Base-by-base conservation (phyloP, 1,140 invertebrate genomes). In the Cotesia glomerata region DNA sequence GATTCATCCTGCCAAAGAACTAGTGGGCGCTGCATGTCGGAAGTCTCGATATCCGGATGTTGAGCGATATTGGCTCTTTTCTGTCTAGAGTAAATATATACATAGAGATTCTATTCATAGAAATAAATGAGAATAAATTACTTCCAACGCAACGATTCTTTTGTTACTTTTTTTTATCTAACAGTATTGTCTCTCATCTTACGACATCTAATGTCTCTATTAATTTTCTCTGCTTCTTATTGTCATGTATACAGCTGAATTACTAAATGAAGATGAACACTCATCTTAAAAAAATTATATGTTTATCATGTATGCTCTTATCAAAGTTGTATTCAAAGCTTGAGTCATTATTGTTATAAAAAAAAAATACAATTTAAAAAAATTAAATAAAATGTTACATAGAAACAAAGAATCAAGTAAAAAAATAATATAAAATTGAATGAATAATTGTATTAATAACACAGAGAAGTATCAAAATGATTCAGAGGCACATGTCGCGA, bases 1-100 rank as follows among this genome's bases (percentile, higher is more conserved):
- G 16, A 67, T 54, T 67, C 65, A 67, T 67, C 65, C 65, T 67
- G 65, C 49, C 65, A 35, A 51, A 54, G 49, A 67, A 54, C 39
- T 18, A n/a, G 65, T 67, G 65, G 65, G 65, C 65, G 26, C 49
- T 18, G 65, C 16, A n/a, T 34, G 32, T 49, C 26, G 49, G 49
- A 67, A 67, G 65, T 67, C 65, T 34, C 65, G 51, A 49, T 67
- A 18, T 67, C 65, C 65, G 65, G 65, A 67, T 54, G 65, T 54
- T 5, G 9, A 52, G 45, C 49, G 51, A 52, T 26, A 67, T 67
- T 67, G 39, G 16, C 39, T 32, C 13, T 13, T 11, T 35, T 51
- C 49, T 32, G 18, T 52, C 26, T 65, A 49, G 34, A 62, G 14
- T 65, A 62, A 26, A 18, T 13, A 26, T 8, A 62, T 18, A 65